Evolutionary conservation across 2,113 vertebrate genomes (phyloP).

Genomic region (Craseonycteris thonglongyai): DNA sequence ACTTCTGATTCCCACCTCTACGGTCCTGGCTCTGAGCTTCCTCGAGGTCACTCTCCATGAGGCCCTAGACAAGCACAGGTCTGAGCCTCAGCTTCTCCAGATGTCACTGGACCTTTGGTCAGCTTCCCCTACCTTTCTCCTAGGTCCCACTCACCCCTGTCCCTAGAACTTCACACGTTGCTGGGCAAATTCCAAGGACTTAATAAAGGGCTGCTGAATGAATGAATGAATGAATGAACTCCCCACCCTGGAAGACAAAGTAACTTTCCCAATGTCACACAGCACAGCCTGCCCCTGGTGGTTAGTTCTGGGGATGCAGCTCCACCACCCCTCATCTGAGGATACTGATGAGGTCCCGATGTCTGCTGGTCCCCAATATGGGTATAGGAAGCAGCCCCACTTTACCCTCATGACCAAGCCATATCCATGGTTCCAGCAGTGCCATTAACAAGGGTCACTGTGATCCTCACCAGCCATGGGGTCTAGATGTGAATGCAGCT

Average conservation of each 20-base stretch:
- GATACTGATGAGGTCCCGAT: no score
- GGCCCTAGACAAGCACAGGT: background rate
- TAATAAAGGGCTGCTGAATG: background rate
- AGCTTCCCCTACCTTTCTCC: background rate
- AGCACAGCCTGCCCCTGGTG: background rate
- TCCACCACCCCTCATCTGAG: background rate
- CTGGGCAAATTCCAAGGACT: background rate
- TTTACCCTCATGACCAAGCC: background rate
- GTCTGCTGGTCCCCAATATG: background rate
- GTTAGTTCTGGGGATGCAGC: background rate
- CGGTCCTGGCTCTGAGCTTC: background rate
- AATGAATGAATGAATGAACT: background rate
- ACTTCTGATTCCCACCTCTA: background rate
- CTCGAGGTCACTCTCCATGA: background rate
- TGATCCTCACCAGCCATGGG: rapidly evolving
- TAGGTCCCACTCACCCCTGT: background rate
- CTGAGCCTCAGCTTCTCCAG: background rate
- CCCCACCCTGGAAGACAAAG: background rate
- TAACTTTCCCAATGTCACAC: background rate
- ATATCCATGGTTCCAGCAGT: background rate
- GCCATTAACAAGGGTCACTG: background rate
- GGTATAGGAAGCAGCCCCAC: background rate
- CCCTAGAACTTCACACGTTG: background rate
- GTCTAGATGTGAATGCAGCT: background rate
- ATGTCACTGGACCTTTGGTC: background rate